Percentiles rank a stretch among this genome's conserved stretches.
phyloP scores from a whole-genome alignment of 2,113 vertebrate genomes.

The Euleptes europaea region DNA sequence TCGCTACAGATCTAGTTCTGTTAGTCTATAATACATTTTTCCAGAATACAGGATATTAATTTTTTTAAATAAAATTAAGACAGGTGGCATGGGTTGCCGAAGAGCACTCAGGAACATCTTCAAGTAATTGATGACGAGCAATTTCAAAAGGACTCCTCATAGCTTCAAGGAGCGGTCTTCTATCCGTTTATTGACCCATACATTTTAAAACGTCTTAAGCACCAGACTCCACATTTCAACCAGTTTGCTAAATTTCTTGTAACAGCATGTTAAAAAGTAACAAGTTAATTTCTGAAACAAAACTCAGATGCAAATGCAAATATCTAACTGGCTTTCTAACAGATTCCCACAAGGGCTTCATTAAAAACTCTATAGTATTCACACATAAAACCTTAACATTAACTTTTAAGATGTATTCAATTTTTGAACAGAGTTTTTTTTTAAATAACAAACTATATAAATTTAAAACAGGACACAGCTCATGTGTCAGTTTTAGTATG shows the following conservation, averaged over 20 bases:
- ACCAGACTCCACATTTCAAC: not conserved
- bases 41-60: constrained; percentile 48
- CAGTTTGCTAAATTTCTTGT: not conserved
- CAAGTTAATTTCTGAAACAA: not conserved
- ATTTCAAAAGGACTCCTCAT: constrained; percentile 22
- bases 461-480: too few relatives aligned
- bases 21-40: constrained; percentile 38
- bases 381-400: not conserved
- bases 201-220: not conserved
- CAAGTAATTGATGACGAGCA: constrained; percentile 19
- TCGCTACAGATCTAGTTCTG: constrained; percentile 1
- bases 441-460: not conserved
- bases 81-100: constrained; percentile 25
- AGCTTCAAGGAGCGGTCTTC: constrained; percentile 16
- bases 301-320: not conserved
- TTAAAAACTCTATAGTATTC: not conserved
- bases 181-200: not conserved
- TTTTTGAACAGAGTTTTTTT: not conserved
- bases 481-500: too few relatives aligned
- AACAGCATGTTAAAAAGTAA: not conserved
- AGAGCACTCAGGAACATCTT: constrained; percentile 15
- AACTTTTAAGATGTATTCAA: not conserved
- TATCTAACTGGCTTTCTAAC: not conserved
- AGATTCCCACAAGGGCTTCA: not conserved
- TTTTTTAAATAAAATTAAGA: constrained; percentile 37